Conservation (phyloP, 2,888 invertebrate species). For the Danaus chrysippus region DNA sequence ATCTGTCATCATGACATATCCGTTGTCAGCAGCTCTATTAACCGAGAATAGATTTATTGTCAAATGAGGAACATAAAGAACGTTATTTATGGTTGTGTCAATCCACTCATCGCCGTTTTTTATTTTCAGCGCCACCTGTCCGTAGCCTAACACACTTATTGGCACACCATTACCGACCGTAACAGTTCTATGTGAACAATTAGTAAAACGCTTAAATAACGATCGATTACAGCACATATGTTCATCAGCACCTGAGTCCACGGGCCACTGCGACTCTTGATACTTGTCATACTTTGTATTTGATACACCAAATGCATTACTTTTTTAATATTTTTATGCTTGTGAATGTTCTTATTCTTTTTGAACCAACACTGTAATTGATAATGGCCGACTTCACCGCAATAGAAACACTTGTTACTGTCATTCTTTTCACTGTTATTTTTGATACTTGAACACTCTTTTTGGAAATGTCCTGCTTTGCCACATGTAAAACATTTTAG, state of each 20-base stretch:
- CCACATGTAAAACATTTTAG: too few relatives aligned
- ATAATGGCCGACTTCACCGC: not conserved
- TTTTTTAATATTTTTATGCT: not conserved
- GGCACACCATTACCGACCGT: slow-evolving; percentile 25
- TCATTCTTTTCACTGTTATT: not conserved
- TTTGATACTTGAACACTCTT: too few relatives aligned
- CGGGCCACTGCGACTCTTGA: slow-evolving; percentile 31
- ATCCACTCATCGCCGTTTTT: slow-evolving; percentile 28
- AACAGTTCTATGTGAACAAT: not conserved
- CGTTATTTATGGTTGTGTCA: slow-evolving; percentile 30
- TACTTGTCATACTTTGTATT: slow-evolving; percentile 3
- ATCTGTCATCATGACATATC: slow-evolving; percentile 34
- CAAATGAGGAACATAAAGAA: slow-evolving; percentile 28
- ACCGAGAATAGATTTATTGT: slow-evolving; percentile 31
- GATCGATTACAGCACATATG: slow-evolving; percentile 32
- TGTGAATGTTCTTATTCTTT: not conserved
- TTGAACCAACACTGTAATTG: not conserved
- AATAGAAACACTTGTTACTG: not conserved
- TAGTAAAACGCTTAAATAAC: slow-evolving; percentile 25
- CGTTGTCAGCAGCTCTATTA: slow-evolving; percentile 27
- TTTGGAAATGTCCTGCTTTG: too few relatives aligned
- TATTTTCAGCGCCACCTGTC: slow-evolving; percentile 33
- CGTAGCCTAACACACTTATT: slow-evolving; percentile 29
- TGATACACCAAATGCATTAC: slow-evolving; percentile 31
- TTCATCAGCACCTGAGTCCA: slow-evolving; percentile 34